These are phyloP conservation scores for Brachionus calyciflorus DNA, from an alignment of 1,140 invertebrate genomes.

Conservation along the genomic window DNA sequence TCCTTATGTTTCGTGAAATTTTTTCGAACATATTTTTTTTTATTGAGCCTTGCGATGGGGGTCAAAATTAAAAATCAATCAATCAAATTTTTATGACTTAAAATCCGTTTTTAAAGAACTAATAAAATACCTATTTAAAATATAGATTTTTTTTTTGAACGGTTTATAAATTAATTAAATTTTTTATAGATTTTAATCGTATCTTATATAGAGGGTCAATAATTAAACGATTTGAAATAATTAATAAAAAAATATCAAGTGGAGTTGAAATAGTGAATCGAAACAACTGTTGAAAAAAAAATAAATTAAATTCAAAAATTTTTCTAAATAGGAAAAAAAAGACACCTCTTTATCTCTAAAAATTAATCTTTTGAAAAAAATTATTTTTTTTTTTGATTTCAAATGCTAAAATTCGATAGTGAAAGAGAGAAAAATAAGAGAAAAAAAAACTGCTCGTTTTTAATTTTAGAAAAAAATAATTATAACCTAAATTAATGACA, in stretches of 20 bases:
- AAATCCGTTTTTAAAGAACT: slow-evolving; percentile 33
- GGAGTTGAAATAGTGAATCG: slow-evolving; percentile 30
- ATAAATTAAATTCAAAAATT: background rate
- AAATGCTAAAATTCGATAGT: background rate
- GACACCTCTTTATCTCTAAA: slow-evolving; percentile 36
- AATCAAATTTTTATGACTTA: slow-evolving; percentile 42
- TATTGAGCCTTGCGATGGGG: background rate
- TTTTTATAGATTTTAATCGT: slow-evolving; percentile 11
- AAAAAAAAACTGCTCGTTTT: slow-evolving; percentile 10
- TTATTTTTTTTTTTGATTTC: slow-evolving; percentile 20
- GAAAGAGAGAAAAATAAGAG: background rate
- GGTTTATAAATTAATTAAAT: slow-evolving; percentile 45
- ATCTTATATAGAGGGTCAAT: slow-evolving; percentile 31
- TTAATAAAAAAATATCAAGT: slow-evolving; percentile 42
- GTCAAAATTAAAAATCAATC: slow-evolving; percentile 43
- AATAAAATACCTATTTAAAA: slow-evolving; percentile 25
- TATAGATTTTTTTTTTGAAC: slow-evolving; percentile 9
- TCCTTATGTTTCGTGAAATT: background rate
- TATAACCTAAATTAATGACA: slow-evolving; percentile 42
- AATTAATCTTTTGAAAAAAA: slow-evolving; percentile 41
- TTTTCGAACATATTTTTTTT: background rate
- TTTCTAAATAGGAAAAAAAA: background rate
- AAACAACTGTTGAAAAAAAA: slow-evolving; percentile 27
- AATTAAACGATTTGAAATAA: slow-evolving; percentile 43
- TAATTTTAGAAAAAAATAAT: background rate